Base-by-base conservation (phyloP, 2,888 invertebrate species). In the Aplocera efformata region DNA sequence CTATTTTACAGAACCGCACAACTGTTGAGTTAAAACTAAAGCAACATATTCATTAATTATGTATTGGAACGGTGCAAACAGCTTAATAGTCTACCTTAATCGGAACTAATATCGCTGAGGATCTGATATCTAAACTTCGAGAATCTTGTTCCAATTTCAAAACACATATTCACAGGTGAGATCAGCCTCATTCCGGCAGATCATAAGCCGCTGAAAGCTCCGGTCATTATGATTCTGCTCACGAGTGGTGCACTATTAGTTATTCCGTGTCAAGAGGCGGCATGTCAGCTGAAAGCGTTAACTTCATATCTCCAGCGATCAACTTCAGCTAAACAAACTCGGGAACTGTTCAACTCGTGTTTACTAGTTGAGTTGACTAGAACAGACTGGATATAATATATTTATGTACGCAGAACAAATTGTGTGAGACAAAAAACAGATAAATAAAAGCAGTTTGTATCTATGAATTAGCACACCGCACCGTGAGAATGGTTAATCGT, bases 301-400 rank as follows among this genome's bases (percentile, higher is more conserved):
- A 51, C 45, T 46, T 45, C 38, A 40, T 48, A 51, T 52, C 45
- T 37, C 35, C 33, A 17, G 25, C 43, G 44, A 53, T 50, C 45
- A 53, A 53, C 46, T 53, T 41, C 33, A 6, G 31, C 48, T 43
- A 48, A 49, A 46, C 49, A 47, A 55, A 48, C 48, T 48, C 26
- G 27, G 28, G 27, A 49, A 41, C 41, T 43, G 35, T 35, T 23
- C 6, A 45, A 41, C 48, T 48, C 46, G 29, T 33, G 34, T 33
- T 30, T 32, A 17, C 27, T 32, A 17, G 28, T 20, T 11, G 46
- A 42, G 27, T 49, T 30, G 39, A 26, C 20, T 26, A 33, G 40
- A 33, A 42, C 38, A 37, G 45, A 28, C 48, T 41, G 24, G 5
- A 31, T 10, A 26, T 10, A 26, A 35, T 35, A 17, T 7, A 22